phyloP scores from a whole-genome alignment of 2,888 invertebrate genomes.

The Acrobasis repandana region DNA sequence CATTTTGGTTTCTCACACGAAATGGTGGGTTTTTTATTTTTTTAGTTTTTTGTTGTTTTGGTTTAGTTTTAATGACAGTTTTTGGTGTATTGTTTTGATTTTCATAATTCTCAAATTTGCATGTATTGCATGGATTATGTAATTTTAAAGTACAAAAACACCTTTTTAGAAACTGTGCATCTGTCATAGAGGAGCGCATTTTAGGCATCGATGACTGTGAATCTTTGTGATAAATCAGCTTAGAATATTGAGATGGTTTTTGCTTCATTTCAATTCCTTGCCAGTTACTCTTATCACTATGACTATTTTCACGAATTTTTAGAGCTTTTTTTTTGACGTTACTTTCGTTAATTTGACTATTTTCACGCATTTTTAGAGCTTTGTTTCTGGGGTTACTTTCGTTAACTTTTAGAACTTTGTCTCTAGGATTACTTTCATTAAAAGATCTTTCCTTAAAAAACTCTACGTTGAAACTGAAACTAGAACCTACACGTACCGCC shows the following conservation, averaged over 20 bases:
- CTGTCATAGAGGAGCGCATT: slow-evolving; percentile 20
- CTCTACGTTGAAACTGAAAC: slow-evolving; percentile 44
- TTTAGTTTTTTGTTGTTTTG: slow-evolving; percentile 9
- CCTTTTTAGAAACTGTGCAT: slow-evolving; percentile 21
- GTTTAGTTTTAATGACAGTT: slow-evolving; percentile 22
- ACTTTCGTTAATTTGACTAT: neutral
- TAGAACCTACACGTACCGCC: slow-evolving; percentile 45
- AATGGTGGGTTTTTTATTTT: neutral
- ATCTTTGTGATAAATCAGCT: slow-evolving; percentile 19
- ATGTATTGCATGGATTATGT: no score
- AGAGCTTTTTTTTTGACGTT: neutral
- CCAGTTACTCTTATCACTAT: neutral
- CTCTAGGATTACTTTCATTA: neutral
- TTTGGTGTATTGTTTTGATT: slow-evolving; percentile 15
- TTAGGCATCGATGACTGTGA: slow-evolving; percentile 27
- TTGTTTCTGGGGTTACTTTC: neutral
- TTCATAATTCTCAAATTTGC: neutral
- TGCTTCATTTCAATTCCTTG: neutral
- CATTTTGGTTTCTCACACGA: neutral
- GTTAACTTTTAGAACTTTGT: neutral
- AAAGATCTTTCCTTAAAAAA: slow-evolving; percentile 36
- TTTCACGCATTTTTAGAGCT: no score
- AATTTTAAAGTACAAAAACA: slow-evolving; percentile 18
- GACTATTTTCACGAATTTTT: neutral
- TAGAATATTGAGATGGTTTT: neutral